Evolutionary conservation across 1,140 invertebrate species (phyloP), one percentile per base, ranked within the genome.

Genomic region (Megathymus violae): DNA sequence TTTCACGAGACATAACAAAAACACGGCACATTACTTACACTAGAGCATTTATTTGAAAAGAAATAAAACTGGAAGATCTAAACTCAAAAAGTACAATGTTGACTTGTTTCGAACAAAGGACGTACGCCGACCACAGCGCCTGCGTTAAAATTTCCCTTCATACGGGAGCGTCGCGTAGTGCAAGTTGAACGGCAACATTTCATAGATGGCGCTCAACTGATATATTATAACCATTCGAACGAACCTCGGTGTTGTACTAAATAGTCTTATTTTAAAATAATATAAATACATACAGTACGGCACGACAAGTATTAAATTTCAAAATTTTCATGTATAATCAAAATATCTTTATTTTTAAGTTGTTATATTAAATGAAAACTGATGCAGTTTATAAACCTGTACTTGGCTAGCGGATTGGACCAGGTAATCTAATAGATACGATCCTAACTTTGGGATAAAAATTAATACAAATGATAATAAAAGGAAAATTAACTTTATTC

Each of bases 91-190:
- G 66, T 77, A 85, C 80, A 89, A 87, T 91, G 89, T 91, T 89
- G 87, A 89, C 81, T 91, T 89, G 84, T 89, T 89, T 88, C 87
- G 89, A 91, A 89, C 87, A 89, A 91, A 89, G 87, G 87, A 91
- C 87, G 78, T 85, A 91, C 86, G 87, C 87, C 85, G 80, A 88
- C 69, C 77, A 89, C 79, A 87, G 86, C 89, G 87, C 89, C 79
- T 89, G 89, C 89, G 89, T 79, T 80, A 88, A 51, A 85, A 72
- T 76, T 78, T 70, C 72, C 82, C 71, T 67, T 71, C 73, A 69
- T 66, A 76, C 71, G 82, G 79, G 77, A 87, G 86, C 86, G 86
- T 86, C 86, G 77, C 68, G 58, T 56, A 68, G 51, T 65, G 17
- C 22, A 67, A 74, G 74, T 71, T 85, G 78, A 50, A 19, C 47